These are phyloP conservation scores for Rhabdomys pumilio DNA, from an alignment of 2,797 vertebrate species.

Conservation along the genomic window DNA sequence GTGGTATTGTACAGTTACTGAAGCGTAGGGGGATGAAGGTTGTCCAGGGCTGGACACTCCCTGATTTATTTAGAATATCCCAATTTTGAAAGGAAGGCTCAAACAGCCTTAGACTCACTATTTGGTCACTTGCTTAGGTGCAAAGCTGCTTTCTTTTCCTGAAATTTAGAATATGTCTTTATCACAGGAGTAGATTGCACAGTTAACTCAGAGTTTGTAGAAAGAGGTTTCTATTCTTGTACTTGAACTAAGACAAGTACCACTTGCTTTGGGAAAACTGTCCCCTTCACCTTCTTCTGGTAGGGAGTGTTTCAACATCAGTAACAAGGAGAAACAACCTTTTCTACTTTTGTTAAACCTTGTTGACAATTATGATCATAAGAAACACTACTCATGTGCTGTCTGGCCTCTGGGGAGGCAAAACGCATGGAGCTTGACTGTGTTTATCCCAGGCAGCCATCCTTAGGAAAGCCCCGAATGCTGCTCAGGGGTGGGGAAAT, in stretches of 20 bases:
- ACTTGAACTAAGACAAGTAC: background rate
- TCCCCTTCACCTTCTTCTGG: background rate
- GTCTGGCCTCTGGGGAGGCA: background rate
- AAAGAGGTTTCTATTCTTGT: conserved; percentile 38
- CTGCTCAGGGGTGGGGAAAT: background rate
- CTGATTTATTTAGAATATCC: background rate
- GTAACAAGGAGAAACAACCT: conserved; percentile 12
- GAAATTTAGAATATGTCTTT: conserved; percentile 4
- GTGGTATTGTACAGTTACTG: background rate
- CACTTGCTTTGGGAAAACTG: background rate
- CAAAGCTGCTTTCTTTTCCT: conserved; percentile 31
- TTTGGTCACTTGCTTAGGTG: background rate
- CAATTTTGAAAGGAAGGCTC: background rate
- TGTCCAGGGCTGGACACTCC: background rate
- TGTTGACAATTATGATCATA: conserved; percentile 8
- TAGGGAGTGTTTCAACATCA: conserved; percentile 14
- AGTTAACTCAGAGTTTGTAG: conserved; percentile 19
- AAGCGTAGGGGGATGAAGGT: background rate
- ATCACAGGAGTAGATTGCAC: background rate
- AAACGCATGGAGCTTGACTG: background rate
- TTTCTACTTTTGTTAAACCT: background rate
- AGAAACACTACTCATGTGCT: background rate
- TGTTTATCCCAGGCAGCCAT: background rate
- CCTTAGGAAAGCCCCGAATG: background rate
- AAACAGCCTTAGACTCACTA: background rate